Conservation (phyloP, 2,113 vertebrate species). For the Notothenia coriiceps region DNA sequence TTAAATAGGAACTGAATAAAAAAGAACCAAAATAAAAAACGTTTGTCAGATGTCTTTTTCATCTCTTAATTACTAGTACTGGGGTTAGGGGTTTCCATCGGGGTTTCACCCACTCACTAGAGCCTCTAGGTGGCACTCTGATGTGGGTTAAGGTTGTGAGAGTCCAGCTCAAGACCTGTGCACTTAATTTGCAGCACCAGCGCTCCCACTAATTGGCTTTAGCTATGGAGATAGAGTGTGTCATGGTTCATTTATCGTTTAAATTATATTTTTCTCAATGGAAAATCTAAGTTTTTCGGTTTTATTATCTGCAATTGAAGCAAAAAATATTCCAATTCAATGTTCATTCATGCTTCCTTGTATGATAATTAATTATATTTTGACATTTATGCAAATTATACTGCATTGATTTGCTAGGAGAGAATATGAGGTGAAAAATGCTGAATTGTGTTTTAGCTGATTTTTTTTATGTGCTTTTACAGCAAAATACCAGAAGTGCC, state of each 20-base stretch:
- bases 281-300: conserved; percentile 5
- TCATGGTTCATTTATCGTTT: conserved; percentile 16
- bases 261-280: conserved; percentile 26
- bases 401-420: neutral
- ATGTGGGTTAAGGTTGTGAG: neutral
- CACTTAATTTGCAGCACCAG: conserved; percentile 9
- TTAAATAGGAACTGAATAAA: neutral
- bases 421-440: conserved; percentile 22
- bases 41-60: neutral
- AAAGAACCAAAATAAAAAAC: neutral
- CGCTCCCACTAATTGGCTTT: conserved; percentile 23
- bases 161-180: conserved; percentile 7
- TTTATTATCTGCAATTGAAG: neutral
- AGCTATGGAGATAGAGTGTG: conserved; percentile 7
- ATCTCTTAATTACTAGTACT: neutral
- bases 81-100: neutral
- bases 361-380: neutral
- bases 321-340: neutral
- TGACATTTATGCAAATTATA: neutral
- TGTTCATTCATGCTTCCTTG: neutral
- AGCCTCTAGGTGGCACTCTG: conserved; percentile 46
- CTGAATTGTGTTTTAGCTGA: conserved; percentile 27
- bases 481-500: conserved; percentile 27
- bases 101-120: neutral
- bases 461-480: conserved; percentile 32